Evolutionary conservation across 1,140 invertebrate genomes (phyloP).

Genomic region (Drosophila navojoa): DNA sequence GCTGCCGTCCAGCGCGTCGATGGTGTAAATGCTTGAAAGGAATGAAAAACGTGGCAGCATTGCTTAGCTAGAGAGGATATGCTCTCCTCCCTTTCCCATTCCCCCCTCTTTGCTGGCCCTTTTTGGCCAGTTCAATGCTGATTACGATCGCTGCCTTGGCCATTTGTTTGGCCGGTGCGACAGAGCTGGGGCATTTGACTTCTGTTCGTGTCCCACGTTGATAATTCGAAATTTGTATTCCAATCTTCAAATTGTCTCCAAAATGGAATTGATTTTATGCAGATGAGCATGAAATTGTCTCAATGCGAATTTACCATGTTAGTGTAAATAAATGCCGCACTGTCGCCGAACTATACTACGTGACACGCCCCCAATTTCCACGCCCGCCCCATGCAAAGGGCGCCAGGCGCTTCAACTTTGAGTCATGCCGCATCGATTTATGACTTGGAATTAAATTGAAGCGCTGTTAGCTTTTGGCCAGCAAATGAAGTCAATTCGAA

Average conservation of each 20-base stretch:
- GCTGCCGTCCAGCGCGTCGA: conserved; percentile 49
- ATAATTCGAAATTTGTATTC: conserved; percentile 84
- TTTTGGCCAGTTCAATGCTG: conserved; percentile 69
- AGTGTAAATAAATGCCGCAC: conserved; percentile 79
- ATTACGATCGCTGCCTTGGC: conserved; percentile 71
- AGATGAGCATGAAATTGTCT: conserved; percentile 84
- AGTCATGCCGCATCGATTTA: conserved; percentile 44
- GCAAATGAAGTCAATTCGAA: conserved; percentile 56
- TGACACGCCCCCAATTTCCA: conserved; percentile 43
- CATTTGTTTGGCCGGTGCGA: conserved; percentile 48
- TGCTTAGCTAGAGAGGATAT: not conserved
- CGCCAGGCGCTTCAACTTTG: conserved; percentile 3
- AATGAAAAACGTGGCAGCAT: conserved; percentile 36
- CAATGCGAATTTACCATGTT: conserved; percentile 74
- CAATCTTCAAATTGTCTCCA: conserved; percentile 84
- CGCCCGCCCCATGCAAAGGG: not conserved
- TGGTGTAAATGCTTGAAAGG: conserved; percentile 71
- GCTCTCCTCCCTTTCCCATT: not conserved
- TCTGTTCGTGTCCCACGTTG: conserved; percentile 67
- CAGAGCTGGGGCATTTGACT: conserved; percentile 12
- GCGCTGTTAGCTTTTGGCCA: conserved; percentile 47
- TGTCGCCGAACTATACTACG: conserved; percentile 47
- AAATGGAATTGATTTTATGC: conserved; percentile 84
- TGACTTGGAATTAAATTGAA: conserved; percentile 54
- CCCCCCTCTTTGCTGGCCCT: conserved; percentile 8